These are phyloP conservation scores for Synanthedon myopaeformis DNA, from an alignment of 2,888 invertebrate species.

Conservation along the genomic window DNA sequence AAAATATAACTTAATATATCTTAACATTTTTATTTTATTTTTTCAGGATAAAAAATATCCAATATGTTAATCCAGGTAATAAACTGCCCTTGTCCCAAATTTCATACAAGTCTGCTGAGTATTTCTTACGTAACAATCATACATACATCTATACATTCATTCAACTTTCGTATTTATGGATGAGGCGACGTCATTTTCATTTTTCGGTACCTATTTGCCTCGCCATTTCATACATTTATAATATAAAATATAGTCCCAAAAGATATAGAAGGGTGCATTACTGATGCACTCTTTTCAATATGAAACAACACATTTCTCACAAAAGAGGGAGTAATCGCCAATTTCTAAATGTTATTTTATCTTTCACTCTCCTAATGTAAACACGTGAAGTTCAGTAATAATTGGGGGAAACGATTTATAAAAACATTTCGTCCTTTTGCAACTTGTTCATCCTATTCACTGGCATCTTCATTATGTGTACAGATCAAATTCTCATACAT, in stretches of 20 bases:
- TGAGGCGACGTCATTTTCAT: no score
- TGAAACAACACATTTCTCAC: constrained; percentile 26
- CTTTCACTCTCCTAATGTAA: constrained; percentile 13
- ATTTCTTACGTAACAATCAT: no score
- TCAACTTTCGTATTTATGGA: no score
- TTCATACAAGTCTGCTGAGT: no score
- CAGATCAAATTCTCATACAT: constrained; percentile 44
- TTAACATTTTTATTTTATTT: no score
- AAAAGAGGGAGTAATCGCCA: constrained; percentile 20
- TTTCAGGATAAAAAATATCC: no score
- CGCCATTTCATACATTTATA: constrained; percentile 42
- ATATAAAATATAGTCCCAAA: constrained; percentile 20
- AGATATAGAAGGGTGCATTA: constrained; percentile 44
- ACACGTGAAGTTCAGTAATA: constrained; percentile 15
- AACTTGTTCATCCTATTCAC: constrained; percentile 6
- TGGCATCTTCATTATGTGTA: constrained; percentile 7
- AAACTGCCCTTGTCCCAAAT: no score
- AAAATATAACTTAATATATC: no score
- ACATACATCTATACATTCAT: no score
- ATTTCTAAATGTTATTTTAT: constrained; percentile 30
- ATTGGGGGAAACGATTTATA: constrained; percentile 15
- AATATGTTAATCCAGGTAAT: no score
- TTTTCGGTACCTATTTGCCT: constrained; percentile 34
- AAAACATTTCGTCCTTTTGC: neutral
- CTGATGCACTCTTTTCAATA: constrained; percentile 33